phyloP scores from a whole-genome alignment of 2,113 vertebrate genomes.

The Halichoerus grypus region DNA sequence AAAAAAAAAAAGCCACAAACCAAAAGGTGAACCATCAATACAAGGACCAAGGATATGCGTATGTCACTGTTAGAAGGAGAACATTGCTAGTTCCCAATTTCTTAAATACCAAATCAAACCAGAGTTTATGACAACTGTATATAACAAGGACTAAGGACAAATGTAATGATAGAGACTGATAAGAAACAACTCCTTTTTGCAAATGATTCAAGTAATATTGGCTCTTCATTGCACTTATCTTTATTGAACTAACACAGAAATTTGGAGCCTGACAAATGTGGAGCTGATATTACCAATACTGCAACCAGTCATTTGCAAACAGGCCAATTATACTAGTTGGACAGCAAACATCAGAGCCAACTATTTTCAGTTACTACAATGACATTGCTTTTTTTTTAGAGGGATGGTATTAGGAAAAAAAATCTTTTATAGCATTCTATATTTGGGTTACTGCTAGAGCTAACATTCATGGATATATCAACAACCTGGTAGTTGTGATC shows the following conservation, averaged over 20 bases:
- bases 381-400: conserved; percentile 11
- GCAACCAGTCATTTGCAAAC: not conserved
- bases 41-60: not conserved
- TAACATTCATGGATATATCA: not conserved
- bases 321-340: not conserved
- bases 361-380: not conserved
- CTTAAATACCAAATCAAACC: not conserved
- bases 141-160: not conserved
- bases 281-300: not conserved
- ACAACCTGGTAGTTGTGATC: not conserved
- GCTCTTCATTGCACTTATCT: not conserved
- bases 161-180: not conserved
- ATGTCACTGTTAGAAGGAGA: not conserved
- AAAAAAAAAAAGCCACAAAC: not conserved
- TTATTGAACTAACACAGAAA: not conserved
- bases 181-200: not conserved
- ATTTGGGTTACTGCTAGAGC: not conserved
- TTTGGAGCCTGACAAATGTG: not conserved
- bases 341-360: not conserved
- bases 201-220: not conserved
- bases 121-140: not conserved
- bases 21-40: not conserved
- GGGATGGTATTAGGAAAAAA: not conserved
- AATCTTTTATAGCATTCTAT: not conserved
- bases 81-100: not conserved